Evolutionary conservation across 2,888 invertebrate species (phyloP).

Genomic region (Gari tellinella): DNA sequence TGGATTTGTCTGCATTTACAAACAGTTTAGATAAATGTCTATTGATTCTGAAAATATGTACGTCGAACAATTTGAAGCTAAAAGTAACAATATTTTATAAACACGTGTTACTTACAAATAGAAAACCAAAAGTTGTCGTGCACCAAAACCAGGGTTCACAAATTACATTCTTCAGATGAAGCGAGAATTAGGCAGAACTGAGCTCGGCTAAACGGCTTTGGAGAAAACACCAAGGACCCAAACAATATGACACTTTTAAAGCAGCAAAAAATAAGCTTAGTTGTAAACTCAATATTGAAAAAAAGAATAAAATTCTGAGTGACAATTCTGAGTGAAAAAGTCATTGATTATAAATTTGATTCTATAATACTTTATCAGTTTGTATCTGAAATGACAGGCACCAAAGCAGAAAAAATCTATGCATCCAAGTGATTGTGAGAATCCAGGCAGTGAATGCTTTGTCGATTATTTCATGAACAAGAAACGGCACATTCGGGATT

Average conservation of each 20-base stretch:
- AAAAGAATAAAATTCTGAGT: too few relatives aligned
- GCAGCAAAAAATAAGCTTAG: conserved; percentile 1
- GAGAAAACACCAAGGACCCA: conserved; percentile 3
- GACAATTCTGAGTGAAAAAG: conserved; percentile 12
- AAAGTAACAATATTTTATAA: conserved; percentile 15
- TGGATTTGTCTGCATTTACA: conserved; percentile 13
- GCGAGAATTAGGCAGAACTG: conserved; percentile 22
- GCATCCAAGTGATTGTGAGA: conserved; percentile 17
- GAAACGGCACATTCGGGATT: conserved; percentile 29
- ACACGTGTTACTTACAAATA: conserved; percentile 19
- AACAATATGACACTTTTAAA: conserved; percentile 21
- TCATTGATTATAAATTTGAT: conserved; percentile 19
- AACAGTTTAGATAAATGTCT: conserved; percentile 12
- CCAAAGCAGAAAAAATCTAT: conserved; percentile 42
- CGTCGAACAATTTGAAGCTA: conserved; percentile 27
- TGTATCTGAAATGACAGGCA: conserved; percentile 35
- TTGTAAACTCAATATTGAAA: conserved; percentile 10
- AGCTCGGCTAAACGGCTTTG: conserved; percentile 2
- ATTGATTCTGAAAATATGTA: conserved; percentile 6
- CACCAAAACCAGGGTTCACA: conserved; percentile 46
- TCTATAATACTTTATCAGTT: conserved; percentile 26
- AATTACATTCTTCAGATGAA: conserved; percentile 15
- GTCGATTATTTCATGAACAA: conserved; percentile 46
- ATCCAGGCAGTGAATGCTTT: conserved; percentile 25
- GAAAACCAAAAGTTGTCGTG: conserved; percentile 30